Percentiles rank a stretch among this genome's conserved stretches.
Conservation (phyloP, 2,888 invertebrate genomes). For the Priocnemis perturbator region DNA sequence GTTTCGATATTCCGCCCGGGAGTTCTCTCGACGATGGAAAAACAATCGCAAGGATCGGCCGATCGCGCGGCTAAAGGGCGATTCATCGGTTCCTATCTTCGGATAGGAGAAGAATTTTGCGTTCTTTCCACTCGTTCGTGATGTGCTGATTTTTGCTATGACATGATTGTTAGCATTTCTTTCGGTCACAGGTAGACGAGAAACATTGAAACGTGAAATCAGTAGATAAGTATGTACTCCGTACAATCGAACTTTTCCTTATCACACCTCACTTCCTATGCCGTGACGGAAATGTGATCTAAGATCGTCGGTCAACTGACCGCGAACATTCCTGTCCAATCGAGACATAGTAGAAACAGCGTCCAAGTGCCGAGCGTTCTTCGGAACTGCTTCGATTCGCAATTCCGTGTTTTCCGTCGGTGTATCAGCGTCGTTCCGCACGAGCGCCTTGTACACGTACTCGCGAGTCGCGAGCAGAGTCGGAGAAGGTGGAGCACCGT, state of each 20-base stretch:
- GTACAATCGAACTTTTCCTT: too few relatives aligned
- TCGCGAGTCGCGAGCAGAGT: constrained; percentile 24
- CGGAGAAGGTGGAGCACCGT: constrained; percentile 23
- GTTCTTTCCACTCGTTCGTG: background rate
- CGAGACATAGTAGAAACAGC: constrained; percentile 18
- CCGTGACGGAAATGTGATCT: too few relatives aligned
- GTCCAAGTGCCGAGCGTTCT: constrained; percentile 17
- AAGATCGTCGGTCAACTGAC: too few relatives aligned
- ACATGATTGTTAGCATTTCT: too few relatives aligned
- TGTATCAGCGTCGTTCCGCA: constrained; percentile 54
- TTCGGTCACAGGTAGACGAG: too few relatives aligned
- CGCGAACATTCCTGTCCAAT: background rate
- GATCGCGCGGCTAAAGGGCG: constrained; percentile 19
- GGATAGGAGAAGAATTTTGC: background rate
- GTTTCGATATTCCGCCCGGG: constrained; percentile 25
- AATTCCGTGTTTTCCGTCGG: constrained; percentile 38
- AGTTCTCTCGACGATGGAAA: constrained; percentile 13
- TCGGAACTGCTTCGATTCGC: constrained; percentile 40
- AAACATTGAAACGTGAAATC: constrained; percentile 3
- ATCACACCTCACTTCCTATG: too few relatives aligned
- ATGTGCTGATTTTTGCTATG: too few relatives aligned
- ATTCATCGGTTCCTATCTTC: constrained; percentile 8
- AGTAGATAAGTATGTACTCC: too few relatives aligned
- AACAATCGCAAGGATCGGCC: constrained; percentile 23
- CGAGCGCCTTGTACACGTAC: constrained; percentile 47